phyloP scores from a whole-genome alignment of 2,113 vertebrate species.

The Melanerpes formicivorus region DNA sequence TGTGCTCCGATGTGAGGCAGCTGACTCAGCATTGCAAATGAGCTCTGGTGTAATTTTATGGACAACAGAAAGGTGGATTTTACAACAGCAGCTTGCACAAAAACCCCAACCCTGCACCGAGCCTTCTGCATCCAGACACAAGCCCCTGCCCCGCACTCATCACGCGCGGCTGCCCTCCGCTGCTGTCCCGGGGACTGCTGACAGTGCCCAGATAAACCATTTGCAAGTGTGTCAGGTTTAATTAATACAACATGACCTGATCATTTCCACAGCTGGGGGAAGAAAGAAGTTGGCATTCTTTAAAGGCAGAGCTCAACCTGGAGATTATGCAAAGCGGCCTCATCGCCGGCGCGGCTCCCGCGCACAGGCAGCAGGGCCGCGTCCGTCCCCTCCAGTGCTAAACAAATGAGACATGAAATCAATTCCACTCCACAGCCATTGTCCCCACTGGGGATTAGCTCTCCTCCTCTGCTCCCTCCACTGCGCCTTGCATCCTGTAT shows the following conservation, averaged over 20 bases:
- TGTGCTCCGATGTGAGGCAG: conserved; percentile 44
- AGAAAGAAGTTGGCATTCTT: conserved; percentile 80
- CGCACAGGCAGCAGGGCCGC: conserved; percentile 81
- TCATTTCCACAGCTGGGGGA: conserved; percentile 77
- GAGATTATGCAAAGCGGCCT: conserved; percentile 87
- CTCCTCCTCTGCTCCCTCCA: conserved; percentile 80
- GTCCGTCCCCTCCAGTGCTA: conserved; percentile 87
- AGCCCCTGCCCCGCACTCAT: background rate
- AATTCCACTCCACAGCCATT: conserved; percentile 88
- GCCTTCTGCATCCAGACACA: conserved; percentile 26
- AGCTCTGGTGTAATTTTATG: conserved; percentile 53
- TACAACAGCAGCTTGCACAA: conserved; percentile 18
- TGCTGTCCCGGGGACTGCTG: conserved; percentile 60
- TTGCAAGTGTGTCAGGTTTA: conserved; percentile 79
- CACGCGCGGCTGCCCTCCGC: conserved; percentile 60
- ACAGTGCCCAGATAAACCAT: conserved; percentile 79
- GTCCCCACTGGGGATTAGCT: conserved; percentile 85
- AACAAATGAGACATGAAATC: conserved; percentile 93
- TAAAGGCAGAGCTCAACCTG: conserved; percentile 77
- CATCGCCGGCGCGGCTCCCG: conserved; percentile 83
- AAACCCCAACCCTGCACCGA: background rate
- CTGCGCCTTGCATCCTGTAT: conserved; percentile 82
- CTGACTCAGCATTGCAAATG: conserved; percentile 27
- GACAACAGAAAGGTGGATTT: conserved; percentile 35
- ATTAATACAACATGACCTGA: conserved; percentile 82